Percentiles rank a stretch among this genome's conserved stretches.
These are phyloP conservation scores for Phocides pigmalion DNA, from an alignment of 1,140 invertebrate genomes.

Conservation along the genomic window DNA sequence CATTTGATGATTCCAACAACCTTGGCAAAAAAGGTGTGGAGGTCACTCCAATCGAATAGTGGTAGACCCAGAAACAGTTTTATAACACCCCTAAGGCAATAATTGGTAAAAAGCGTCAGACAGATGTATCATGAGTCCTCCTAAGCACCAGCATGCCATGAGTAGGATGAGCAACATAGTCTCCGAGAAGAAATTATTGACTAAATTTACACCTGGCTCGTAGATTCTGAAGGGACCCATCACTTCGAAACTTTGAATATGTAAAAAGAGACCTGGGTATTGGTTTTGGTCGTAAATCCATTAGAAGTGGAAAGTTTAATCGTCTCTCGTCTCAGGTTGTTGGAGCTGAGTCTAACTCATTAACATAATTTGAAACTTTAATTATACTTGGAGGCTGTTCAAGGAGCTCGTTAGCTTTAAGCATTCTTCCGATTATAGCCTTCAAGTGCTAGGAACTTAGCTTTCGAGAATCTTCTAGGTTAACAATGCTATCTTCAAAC, in stretches of 20 bases:
- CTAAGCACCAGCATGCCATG: too few relatives aligned
- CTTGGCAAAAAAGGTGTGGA: too few relatives aligned
- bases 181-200: too few relatives aligned
- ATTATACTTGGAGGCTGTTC: constrained; percentile 13
- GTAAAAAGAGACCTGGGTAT: background rate
- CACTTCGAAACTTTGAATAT: background rate
- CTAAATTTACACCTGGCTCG: too few relatives aligned
- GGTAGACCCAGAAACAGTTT: too few relatives aligned
- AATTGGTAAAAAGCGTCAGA: too few relatives aligned
- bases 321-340: background rate
- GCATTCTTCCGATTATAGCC: constrained; percentile 3
- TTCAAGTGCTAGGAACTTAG: background rate
- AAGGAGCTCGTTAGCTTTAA: background rate
- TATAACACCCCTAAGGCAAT: too few relatives aligned
- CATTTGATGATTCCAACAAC: too few relatives aligned
- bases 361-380: constrained; percentile 13
- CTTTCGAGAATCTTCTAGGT: background rate
- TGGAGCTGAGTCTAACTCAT: constrained; percentile 1
- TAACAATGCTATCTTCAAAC: background rate
- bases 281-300: background rate
- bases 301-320: background rate
- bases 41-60: too few relatives aligned
- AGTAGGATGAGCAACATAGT: too few relatives aligned
- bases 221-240: too few relatives aligned
- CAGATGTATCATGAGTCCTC: too few relatives aligned